Conservation (phyloP, 2,113 vertebrate species). For the Hiodon alosoides region DNA sequence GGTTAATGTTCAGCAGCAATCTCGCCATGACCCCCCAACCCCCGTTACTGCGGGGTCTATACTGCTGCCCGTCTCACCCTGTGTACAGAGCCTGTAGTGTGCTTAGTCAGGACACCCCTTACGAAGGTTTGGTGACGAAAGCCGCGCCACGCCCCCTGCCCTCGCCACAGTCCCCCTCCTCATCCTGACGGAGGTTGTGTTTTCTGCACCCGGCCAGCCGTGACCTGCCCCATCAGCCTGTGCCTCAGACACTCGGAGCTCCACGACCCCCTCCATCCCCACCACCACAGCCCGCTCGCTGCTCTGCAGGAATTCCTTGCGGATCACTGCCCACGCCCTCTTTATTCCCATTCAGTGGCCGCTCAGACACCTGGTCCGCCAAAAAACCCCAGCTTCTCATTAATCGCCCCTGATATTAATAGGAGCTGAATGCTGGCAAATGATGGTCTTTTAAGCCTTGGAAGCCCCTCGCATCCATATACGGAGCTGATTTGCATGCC, state of each 20-base stretch:
- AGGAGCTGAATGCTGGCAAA: conserved; percentile 64
- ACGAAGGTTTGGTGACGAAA: too few relatives aligned
- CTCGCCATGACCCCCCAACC: background rate
- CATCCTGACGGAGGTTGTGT: background rate
- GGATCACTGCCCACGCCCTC: conserved; percentile 64
- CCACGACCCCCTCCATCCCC: background rate
- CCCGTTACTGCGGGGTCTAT: background rate
- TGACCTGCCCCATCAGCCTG: background rate
- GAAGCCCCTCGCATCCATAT: conserved; percentile 41
- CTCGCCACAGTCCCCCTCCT: background rate
- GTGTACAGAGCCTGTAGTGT: background rate
- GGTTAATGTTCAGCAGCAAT: background rate
- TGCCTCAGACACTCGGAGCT: conserved; percentile 8
- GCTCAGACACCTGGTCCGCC: conserved; percentile 61
- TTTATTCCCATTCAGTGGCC: conserved; percentile 65
- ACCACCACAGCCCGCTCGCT: conserved; percentile 28
- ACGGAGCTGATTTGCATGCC: conserved; percentile 61
- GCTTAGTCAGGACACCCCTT: background rate
- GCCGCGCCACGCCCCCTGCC: background rate
- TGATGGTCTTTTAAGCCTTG: conserved; percentile 51
- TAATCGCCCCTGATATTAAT: conserved; percentile 72
- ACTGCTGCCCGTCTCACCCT: background rate
- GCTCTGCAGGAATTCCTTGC: conserved; percentile 58
- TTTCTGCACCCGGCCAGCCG: background rate
- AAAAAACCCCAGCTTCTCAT: conserved; percentile 50